Evolutionary conservation across 2,113 vertebrate genomes (phyloP), one percentile per base, ranked within the genome.

Genomic region (Vidua macroura): DNA sequence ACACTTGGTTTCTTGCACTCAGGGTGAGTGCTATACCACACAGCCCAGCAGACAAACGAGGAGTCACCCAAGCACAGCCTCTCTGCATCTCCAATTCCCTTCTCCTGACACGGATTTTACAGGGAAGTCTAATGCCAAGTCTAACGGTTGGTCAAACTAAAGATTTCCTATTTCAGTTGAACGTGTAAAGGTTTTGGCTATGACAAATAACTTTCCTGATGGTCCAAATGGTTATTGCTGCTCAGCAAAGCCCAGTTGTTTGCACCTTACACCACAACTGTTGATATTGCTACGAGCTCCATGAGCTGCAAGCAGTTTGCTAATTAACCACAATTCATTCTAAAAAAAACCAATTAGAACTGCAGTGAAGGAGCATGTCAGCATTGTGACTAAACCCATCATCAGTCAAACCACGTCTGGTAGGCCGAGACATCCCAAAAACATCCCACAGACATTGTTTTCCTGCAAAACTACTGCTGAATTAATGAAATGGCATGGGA

Each of bases 301-400:
- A 17, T 0, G 51, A 90, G 72, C 72, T 77, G 72, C 78, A 74
- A 88, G 67, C 51, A 79, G 92, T 46, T 94, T 74, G 83, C 86
- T 94, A 88, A 96, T 95, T 81, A 95, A 63, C 76, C 16, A 64
- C 68, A 83, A 70, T 23, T 70, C 64, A 48, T 83, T 37, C 74
- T 31, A 28, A 70, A 83, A 87, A 86, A 90, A 12, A 35, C 88
- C 88, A 93, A 93, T 88, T 80, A 92, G 59, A 93, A 70, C 55
- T 68, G 9, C 33, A 94, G 88, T 3, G 6, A 93, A 83, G 60
- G 52, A 93, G 83, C 39, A 31, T 18, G 30, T 58, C 35, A 11
- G 59, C 63, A 77, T 56, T 1, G 0, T 37, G 78, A 55, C 79
- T 82, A 73, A 90, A 92, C 51, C 2, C 4, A 77, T 63, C 80